Evolutionary conservation across 2,797 vertebrate species (phyloP).

Genomic region (Melanotaenia pygmaea): DNA sequence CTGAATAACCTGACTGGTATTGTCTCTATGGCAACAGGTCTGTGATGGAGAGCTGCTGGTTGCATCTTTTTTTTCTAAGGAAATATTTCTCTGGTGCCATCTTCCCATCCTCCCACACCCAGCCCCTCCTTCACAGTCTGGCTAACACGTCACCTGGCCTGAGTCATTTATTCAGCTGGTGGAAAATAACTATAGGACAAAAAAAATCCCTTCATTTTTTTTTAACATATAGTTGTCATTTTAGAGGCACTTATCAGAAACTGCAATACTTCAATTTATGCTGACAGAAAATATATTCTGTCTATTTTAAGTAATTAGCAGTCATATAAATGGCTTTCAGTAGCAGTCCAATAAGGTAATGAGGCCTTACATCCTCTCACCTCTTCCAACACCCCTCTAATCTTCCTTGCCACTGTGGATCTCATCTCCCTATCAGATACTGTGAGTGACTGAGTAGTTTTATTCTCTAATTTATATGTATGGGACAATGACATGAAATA

Average conservation of each 20-base stretch:
- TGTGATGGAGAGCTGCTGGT: constrained; percentile 59
- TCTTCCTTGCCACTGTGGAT: constrained; percentile 32
- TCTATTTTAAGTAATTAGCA: constrained; percentile 29
- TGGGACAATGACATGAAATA: too few species aligned
- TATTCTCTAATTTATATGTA: background rate
- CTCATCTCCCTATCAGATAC: constrained; percentile 28
- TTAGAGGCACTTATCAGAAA: constrained; percentile 6
- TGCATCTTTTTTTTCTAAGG: constrained; percentile 44
- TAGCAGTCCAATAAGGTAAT: constrained; percentile 43
- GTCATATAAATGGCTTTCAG: constrained; percentile 24
- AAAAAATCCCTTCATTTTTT: constrained; percentile 19
- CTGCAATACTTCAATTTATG: background rate
- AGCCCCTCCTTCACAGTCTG: constrained; percentile 68
- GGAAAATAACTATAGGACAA: constrained; percentile 67
- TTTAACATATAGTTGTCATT: background rate
- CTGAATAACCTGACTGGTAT: constrained; percentile 55
- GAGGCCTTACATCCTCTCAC: constrained; percentile 48
- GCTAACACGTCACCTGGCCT: constrained; percentile 70
- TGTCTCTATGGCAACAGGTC: constrained; percentile 77
- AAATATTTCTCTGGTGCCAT: constrained; percentile 62
- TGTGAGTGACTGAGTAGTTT: constrained; percentile 6
- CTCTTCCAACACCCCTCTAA: constrained; percentile 36
- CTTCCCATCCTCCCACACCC: constrained; percentile 72
- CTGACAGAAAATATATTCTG: constrained; percentile 14
- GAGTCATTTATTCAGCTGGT: constrained; percentile 73